Base-by-base conservation (phyloP, 2,113 vertebrate genomes). In the Ophthalmolycus amberensis region DNA sequence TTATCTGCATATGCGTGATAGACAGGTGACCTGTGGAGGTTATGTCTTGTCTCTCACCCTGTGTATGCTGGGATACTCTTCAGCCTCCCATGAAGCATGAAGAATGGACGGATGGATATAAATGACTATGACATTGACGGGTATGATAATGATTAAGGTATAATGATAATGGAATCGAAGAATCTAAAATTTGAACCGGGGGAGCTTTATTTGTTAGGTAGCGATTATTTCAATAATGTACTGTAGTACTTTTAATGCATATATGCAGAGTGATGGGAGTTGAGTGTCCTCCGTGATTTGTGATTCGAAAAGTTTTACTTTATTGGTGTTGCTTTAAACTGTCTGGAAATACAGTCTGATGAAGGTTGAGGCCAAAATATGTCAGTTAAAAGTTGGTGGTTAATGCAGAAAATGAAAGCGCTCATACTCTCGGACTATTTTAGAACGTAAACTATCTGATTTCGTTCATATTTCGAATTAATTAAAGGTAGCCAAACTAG, bases 291-390 rank as follows among this genome's bases (percentile, higher is more conserved):
- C 38, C 5, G 14, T 37, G 9, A 32, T 5, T n/a, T 38, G 6
- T 40, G 27, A 58, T 67, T 29, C 29, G 1, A 63, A 12, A 56
- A 6, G 44, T 68, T 65, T 66, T 37, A 62, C 12, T 22, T 52
- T 16, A 70, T 56, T n/a, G 72, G 8, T 68, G 18, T 25, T 76
- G 12, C 44, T 78, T 70, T 18, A 22, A 74, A 75, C 22, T 27
- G 22, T 0, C 25, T 40, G 34, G 38, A 42, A 10, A 9, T 22
- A 29, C 10, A 29, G n/a, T 59, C 20, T 46, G 29, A 63, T 72
- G 27, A 3, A 62, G 18, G 46, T 63, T 56, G 52, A 54, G 32
- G 9, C 20, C 29, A 29, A 16, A 56, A 20, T 22, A 48, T 70
- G 14, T 62, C 9, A 0, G 15, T 42, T 8, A 3, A 18, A 37